Conservation (phyloP, 2,888 invertebrate species). For the Ischnus inquisitorius region DNA sequence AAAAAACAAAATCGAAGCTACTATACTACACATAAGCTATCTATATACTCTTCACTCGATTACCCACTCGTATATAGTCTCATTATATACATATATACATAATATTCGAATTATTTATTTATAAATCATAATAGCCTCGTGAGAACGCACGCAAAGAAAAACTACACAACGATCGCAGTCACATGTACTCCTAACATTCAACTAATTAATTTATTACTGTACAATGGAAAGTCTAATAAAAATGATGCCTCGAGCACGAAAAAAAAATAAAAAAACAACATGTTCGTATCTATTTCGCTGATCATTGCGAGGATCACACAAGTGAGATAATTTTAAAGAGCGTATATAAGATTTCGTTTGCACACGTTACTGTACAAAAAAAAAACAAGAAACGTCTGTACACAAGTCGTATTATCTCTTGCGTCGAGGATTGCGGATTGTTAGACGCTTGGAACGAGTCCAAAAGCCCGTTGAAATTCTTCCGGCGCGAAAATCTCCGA, state of each 20-base stretch:
- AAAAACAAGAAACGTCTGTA: constrained; percentile 32
- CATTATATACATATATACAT: constrained; percentile 65
- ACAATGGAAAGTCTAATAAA: constrained; percentile 83
- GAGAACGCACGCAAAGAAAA: constrained; percentile 38
- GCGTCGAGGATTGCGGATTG: constrained; percentile 48
- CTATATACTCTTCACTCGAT: constrained; percentile 44
- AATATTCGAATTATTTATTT: constrained; percentile 63
- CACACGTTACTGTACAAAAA: constrained; percentile 37
- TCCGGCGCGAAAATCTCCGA: constrained; percentile 7
- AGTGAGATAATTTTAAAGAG: constrained; percentile 40
- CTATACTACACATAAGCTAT: constrained; percentile 53
- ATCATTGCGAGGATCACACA: constrained; percentile 54
- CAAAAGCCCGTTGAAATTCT: constrained; percentile 49
- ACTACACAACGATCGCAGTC: constrained; percentile 54
- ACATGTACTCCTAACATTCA: constrained; percentile 77
- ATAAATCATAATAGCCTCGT: constrained; percentile 50
- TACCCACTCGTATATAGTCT: constrained; percentile 58
- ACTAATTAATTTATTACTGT: constrained; percentile 84
- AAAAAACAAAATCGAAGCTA: constrained; percentile 31
- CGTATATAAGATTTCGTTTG: constrained; percentile 47
- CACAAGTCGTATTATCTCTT: constrained; percentile 41
- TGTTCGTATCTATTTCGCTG: constrained; percentile 64
- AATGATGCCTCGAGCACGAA: constrained; percentile 79
- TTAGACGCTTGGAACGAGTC: constrained; percentile 59
- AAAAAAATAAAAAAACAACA: constrained; percentile 68